A percentile compares a stretch with the other conserved stretches of the same genome.
phyloP scores from a whole-genome alignment of 2,113 vertebrate species.

The Dicrurus megarhynchus region DNA sequence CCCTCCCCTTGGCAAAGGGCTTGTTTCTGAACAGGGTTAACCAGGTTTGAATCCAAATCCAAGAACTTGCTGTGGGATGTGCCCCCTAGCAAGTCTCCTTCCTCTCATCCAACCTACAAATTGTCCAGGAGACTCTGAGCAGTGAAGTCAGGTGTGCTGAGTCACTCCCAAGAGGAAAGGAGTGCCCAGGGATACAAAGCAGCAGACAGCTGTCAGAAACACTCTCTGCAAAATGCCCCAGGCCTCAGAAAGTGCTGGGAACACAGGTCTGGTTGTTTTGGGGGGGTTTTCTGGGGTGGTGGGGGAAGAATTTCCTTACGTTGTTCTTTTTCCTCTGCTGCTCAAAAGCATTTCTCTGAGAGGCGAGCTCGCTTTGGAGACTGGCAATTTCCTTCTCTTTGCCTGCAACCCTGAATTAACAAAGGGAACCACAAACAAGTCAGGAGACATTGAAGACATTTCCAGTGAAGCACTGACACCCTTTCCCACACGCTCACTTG shows the following conservation, averaged over 20 bases:
- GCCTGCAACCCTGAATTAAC: conserved; percentile 81
- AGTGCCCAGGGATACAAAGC: background rate
- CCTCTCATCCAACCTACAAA: background rate
- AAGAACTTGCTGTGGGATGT: background rate
- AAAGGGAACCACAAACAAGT: conserved; percentile 3
- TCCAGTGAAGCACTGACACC: background rate
- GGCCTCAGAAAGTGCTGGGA: background rate
- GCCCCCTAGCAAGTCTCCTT: background rate
- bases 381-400: conserved; percentile 80
- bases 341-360: conserved; percentile 85
- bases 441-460: background rate
- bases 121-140: background rate
- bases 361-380: conserved; percentile 79
- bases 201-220: background rate
- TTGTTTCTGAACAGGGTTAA: background rate
- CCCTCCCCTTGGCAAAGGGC: background rate
- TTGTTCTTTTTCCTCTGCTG: conserved; percentile 96
- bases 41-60: background rate
- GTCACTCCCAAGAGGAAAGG: background rate
- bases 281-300: background rate
- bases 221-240: background rate
- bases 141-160: background rate
- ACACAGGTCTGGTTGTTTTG: background rate
- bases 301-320: conserved; percentile 75
- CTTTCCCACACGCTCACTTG: background rate